Conservation (phyloP, 2,888 invertebrate species). For the Leptopilina myrica region DNA sequence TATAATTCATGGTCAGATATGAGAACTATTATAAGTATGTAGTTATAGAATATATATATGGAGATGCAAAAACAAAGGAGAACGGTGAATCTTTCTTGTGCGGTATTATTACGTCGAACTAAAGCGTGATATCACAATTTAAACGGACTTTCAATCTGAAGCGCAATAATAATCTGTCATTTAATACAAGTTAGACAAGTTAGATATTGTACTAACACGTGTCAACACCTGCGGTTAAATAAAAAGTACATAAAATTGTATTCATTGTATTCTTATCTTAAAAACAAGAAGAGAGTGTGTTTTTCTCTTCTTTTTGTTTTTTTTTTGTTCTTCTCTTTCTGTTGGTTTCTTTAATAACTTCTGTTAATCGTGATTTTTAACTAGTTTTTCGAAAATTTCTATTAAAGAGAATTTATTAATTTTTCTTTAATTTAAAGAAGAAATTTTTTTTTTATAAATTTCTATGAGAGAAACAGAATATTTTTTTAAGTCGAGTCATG, state of each 20-base stretch:
- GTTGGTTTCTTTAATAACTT: not conserved
- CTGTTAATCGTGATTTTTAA: not conserved
- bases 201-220: constrained; percentile 56
- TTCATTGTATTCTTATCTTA: constrained; percentile 20
- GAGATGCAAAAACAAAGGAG: constrained; percentile 50
- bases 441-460: too few relatives aligned
- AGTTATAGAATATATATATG: constrained; percentile 25
- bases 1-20: constrained; percentile 34
- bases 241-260: constrained; percentile 54
- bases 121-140: constrained; percentile 51
- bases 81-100: constrained; percentile 46
- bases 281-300: constrained; percentile 45
- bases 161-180: constrained; percentile 52
- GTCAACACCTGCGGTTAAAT: constrained; percentile 60
- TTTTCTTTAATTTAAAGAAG: too few relatives aligned
- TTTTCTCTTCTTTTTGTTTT: constrained; percentile 45
- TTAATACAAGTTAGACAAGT: constrained; percentile 44
- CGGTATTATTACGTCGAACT: constrained; percentile 48
- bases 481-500: too few relatives aligned
- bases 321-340: constrained; percentile 45
- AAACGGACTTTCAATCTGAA: constrained; percentile 50
- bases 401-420: not conserved
- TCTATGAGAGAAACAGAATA: too few relatives aligned
- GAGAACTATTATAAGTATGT: not conserved
- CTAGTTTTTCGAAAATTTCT: not conserved